These are phyloP conservation scores for Pristionchus mayeri DNA, from an alignment of 2,888 invertebrate species.

Conservation along the genomic window DNA sequence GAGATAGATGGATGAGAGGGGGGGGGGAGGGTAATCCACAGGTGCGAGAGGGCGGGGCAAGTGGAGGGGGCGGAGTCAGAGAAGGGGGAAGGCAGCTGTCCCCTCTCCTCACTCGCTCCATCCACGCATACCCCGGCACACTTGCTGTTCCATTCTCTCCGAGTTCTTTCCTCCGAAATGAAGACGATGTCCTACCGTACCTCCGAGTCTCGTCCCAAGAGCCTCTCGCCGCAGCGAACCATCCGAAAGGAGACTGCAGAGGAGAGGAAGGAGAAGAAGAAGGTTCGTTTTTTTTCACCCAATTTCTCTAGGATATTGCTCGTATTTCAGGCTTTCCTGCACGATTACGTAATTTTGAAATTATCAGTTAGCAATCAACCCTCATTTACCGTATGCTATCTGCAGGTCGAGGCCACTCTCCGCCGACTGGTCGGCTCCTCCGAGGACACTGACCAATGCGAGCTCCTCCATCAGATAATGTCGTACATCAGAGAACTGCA, in stretches of 20 bases:
- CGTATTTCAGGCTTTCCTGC: no score
- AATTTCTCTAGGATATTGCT: neutral
- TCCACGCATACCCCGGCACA: neutral
- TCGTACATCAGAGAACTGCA: constrained; percentile 62
- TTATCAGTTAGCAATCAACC: neutral
- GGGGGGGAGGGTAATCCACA: neutral
- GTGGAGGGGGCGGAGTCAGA: constrained; percentile 5
- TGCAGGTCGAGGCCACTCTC: constrained; percentile 60
- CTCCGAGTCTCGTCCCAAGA: neutral
- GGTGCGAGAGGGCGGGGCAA: constrained; percentile 10
- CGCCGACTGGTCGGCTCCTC: constrained; percentile 57
- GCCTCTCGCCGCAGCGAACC: constrained; percentile 49
- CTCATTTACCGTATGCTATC: neutral
- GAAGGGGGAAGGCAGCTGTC: constrained; percentile 19
- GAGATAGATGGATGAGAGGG: neutral
- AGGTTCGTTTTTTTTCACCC: constrained; percentile 54
- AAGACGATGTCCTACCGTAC: constrained; percentile 48
- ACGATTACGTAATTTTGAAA: no score
- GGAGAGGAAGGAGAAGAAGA: constrained; percentile 60
- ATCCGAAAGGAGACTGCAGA: constrained; percentile 58
- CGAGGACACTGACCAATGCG: constrained; percentile 53
- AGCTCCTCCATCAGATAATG: constrained; percentile 61
- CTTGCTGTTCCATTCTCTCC: neutral
- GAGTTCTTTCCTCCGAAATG: neutral
- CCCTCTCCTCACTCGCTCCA: neutral